These are phyloP conservation scores for Synanthedon myopaeformis DNA, from an alignment of 2,888 invertebrate species.

Conservation along the genomic window DNA sequence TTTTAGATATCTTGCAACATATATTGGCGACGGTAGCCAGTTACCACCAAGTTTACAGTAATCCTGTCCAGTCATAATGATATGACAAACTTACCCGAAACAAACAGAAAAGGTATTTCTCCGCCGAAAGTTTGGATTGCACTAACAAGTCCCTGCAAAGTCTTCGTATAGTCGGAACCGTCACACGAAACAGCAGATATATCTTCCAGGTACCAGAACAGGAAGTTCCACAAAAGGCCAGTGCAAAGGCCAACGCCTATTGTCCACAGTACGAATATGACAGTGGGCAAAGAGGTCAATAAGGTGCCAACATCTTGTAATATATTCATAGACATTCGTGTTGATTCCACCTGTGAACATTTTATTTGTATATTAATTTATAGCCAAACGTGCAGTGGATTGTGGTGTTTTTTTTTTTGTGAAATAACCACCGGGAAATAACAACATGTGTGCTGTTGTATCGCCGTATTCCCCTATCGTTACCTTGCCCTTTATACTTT, in stretches of 20 bases:
- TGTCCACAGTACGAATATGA: conserved; percentile 84
- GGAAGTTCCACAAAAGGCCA: conserved; percentile 87
- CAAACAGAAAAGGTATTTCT: conserved; percentile 88
- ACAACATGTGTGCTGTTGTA: too few relatives aligned
- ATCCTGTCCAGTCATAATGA: conserved; percentile 4
- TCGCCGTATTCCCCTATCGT: too few relatives aligned
- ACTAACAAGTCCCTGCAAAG: conserved; percentile 79
- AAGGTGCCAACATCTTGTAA: conserved; percentile 76
- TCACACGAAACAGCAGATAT: conserved; percentile 64
- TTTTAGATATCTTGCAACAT: too few relatives aligned
- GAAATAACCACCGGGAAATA: too few relatives aligned
- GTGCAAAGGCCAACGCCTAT: conserved; percentile 86
- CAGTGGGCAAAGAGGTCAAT: conserved; percentile 74
- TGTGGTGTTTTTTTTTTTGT: too few relatives aligned
- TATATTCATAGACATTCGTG: conserved; percentile 75
- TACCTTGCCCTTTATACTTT: too few relatives aligned
- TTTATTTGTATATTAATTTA: too few relatives aligned
- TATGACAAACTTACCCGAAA: conserved; percentile 70
- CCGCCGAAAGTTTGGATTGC: conserved; percentile 86
- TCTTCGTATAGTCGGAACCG: conserved; percentile 73
- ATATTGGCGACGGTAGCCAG: too few relatives aligned
- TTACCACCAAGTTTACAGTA: too few relatives aligned
- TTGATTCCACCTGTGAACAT: conserved; percentile 68
- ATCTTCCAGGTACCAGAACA: conserved; percentile 88
- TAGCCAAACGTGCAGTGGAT: too few relatives aligned